These are phyloP conservation scores for Diadromus collaris DNA, from an alignment of 2,888 invertebrate species.

Conservation along the genomic window DNA sequence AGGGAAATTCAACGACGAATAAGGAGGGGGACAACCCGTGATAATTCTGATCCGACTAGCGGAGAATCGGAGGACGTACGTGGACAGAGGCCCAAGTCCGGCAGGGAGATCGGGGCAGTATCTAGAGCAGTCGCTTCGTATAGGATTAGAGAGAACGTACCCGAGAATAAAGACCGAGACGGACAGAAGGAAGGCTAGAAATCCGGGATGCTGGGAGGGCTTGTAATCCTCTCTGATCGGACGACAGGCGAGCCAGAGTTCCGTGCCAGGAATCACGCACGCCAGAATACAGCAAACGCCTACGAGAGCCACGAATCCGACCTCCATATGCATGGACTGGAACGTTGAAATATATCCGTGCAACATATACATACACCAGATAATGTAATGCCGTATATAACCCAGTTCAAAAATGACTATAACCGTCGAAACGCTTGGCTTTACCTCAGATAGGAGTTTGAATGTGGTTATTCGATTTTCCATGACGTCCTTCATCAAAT, in stretches of 20 bases:
- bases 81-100: constrained; percentile 25
- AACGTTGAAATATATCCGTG: constrained; percentile 69
- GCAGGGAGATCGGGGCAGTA: constrained; percentile 12
- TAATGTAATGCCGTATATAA: constrained; percentile 43
- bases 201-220: constrained; percentile 72
- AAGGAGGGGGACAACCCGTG: constrained; percentile 11
- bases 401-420: constrained; percentile 44
- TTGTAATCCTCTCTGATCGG: constrained; percentile 74
- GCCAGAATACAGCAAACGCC: constrained; percentile 85
- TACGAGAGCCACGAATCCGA: constrained; percentile 85
- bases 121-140: constrained; percentile 13
- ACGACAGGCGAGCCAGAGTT: constrained; percentile 82
- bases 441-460: constrained; percentile 77
- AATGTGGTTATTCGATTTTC: constrained; percentile 76
- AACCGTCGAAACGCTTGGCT: constrained; percentile 18
- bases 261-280: constrained; percentile 84
- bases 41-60: constrained; percentile 45
- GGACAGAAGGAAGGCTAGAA: constrained; percentile 75
- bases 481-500: constrained; percentile 77
- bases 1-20: constrained; percentile 29
- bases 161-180: constrained; percentile 75
- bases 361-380: constrained; percentile 32
- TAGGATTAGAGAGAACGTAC: constrained; percentile 69
- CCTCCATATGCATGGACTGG: constrained; percentile 87
- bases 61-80: neutral